Evolutionary conservation across 2,888 invertebrate species (phyloP).

Genomic region (Spicauda simplicius): DNA sequence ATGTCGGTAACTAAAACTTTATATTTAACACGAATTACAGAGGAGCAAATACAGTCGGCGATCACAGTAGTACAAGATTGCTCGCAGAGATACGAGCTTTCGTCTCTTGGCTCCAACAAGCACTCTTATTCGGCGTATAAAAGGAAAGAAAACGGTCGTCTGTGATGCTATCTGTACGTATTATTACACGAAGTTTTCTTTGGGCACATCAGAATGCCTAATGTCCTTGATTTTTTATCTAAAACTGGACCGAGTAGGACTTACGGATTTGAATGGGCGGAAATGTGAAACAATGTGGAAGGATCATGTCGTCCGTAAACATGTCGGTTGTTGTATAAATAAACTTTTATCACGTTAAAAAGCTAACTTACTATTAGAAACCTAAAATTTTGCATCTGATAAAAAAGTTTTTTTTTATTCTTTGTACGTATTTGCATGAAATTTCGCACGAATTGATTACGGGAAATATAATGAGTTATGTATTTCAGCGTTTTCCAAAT

Average conservation of each 20-base stretch:
- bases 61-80: slow-evolving; percentile 13
- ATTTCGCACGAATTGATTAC: too few species aligned
- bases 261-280: not conserved
- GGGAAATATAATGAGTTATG: too few species aligned
- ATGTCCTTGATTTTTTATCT: not conserved
- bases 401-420: too few species aligned
- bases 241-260: not conserved
- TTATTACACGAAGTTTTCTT: not conserved
- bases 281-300: slow-evolving; percentile 7
- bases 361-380: not conserved
- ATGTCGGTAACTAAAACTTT: too few species aligned
- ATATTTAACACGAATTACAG: not conserved
- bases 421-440: too few species aligned
- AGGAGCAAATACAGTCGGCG: not conserved
- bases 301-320: slow-evolving; percentile 5
- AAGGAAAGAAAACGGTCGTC: slow-evolving; percentile 6
- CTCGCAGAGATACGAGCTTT: slow-evolving; percentile 4
- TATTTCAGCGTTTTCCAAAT: too few species aligned
- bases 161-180: slow-evolving; percentile 14
- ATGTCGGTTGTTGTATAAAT: not conserved
- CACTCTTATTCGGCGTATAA: slow-evolving; percentile 6
- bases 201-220: not conserved
- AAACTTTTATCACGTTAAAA: not conserved
- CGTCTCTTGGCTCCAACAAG: slow-evolving; percentile 7
- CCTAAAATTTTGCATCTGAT: too few species aligned